Percentiles rank a stretch among this genome's conserved stretches.
These are phyloP conservation scores for Oscheius sp. DNA, from an alignment of 2,888 invertebrate species.

Conservation along the genomic window DNA sequence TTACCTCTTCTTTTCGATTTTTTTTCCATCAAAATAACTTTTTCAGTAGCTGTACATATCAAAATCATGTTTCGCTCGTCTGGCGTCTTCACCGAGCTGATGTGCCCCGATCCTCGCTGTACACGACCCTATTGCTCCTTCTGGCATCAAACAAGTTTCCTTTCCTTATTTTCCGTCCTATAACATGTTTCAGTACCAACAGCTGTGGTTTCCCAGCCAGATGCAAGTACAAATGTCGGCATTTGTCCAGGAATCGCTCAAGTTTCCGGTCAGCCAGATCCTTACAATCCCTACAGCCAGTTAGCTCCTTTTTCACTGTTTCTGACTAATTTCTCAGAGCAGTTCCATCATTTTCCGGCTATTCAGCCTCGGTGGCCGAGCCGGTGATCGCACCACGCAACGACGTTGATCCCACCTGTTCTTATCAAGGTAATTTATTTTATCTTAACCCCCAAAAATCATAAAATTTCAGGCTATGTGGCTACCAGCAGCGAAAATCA, in stretches of 20 bases:
- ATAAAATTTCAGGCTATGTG: slow-evolving; percentile 8
- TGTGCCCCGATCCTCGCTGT: slow-evolving; percentile 30
- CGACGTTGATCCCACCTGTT: neutral
- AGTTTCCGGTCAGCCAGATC: neutral
- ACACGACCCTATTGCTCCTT: slow-evolving; percentile 26
- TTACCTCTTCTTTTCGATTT: too few species aligned
- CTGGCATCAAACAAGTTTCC: slow-evolving; percentile 34
- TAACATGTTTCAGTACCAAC: neutral
- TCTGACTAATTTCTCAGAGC: neutral
- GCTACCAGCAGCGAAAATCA: slow-evolving; percentile 2
- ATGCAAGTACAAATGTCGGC: too few species aligned
- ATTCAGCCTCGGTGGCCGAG: slow-evolving; percentile 8
- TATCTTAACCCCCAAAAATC: neutral
- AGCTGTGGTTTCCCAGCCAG: neutral
- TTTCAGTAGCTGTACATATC: too few species aligned
- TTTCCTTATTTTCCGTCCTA: neutral
- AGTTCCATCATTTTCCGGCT: slow-evolving; percentile 14
- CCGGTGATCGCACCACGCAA: neutral
- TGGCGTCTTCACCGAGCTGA: slow-evolving; percentile 29
- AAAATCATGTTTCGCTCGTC: slow-evolving; percentile 30
- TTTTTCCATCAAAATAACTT: too few species aligned
- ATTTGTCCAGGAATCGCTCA: too few species aligned
- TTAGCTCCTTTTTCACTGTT: neutral
- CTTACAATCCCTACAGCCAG: slow-evolving; percentile 9
- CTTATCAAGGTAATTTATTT: neutral